Evolutionary conservation across 2,797 vertebrate genomes (phyloP), one percentile per base, ranked within the genome.

Genomic region (Pristis pectinata): DNA sequence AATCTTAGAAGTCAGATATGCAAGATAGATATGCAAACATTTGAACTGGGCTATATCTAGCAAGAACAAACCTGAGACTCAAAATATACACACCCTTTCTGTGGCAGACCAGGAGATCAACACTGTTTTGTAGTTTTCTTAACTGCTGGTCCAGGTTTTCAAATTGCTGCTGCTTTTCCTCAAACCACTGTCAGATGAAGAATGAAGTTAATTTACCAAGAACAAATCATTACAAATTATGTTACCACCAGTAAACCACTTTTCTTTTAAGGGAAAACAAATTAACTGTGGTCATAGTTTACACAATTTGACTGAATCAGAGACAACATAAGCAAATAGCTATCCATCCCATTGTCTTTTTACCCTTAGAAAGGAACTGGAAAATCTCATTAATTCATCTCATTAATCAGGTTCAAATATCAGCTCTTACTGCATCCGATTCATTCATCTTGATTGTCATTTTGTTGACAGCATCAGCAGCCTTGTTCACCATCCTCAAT

Each of bases 371-470:
- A 98, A 97, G 97, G 97, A 97, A 97, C 97, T 97, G 97, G 97
- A 97, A 97, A 97, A 97, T 96, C 97, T 98, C 97, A 98, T 98
- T 98, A 98, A 98, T 98, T 98, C 96, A 95, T 97, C 97, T 98
- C 98, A 98, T 98, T 98, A 98, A 98, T 98, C 98, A 98, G 97
- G 97, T 97, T 87, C 95, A 98, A 97, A 98, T 98, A 97, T 97
- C 97, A 97, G 97, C 96, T 97, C 99, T 99, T 98, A 99, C 99
- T 89, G 98, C 98, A 97, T 99, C 99, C 49, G 98, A 98, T 98
- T 99, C 99, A 98, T 99, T 99, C 98, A 99, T 99, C 98, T 99
- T 99, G 98, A 99, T 99, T 98, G 98, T 99, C 98, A 99, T 99
- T 98, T 99, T 99, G 98, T 99, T 99, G 98, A 99, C 99, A 97